Evolutionary conservation across 1,140 invertebrate species (phyloP).

Genomic region (Streblospio benedicti): DNA sequence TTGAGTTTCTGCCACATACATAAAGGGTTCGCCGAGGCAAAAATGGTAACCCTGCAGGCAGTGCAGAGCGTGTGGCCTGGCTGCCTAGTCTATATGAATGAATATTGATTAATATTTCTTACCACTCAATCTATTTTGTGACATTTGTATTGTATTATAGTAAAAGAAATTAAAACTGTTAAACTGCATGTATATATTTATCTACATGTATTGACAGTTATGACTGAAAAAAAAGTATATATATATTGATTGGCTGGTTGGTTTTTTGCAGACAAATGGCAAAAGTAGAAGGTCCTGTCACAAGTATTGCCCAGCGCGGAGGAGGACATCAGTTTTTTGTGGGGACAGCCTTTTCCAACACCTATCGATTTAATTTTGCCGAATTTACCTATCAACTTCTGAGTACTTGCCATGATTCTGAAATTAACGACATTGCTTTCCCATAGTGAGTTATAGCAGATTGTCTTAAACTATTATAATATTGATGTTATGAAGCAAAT

Average conservation of each 20-base stretch:
- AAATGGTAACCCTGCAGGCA: no score
- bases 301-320: slow-evolving; percentile 44
- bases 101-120: no score
- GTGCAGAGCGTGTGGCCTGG: no score
- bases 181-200: no score
- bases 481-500: neutral
- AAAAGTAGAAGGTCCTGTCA: slow-evolving; percentile 50
- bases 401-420: slow-evolving; percentile 69
- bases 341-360: slow-evolving; percentile 69
- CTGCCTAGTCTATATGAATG: no score
- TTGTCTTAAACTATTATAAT: no score
- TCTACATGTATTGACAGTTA: neutral
- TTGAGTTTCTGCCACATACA: no score
- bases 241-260: neutral
- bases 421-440: slow-evolving; percentile 74
- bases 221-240: slow-evolving; percentile 3
- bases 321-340: slow-evolving; percentile 52
- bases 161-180: no score
- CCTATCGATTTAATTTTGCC: slow-evolving; percentile 65
- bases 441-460: no score
- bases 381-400: slow-evolving; percentile 61
- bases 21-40: no score
- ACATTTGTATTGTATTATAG: no score
- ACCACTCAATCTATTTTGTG: no score
- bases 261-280: slow-evolving; percentile 47